Percentiles rank a stretch among this genome's conserved stretches.
Evolutionary conservation across 1,140 invertebrate species (phyloP).

Genomic region (Matsumurasca onukii): DNA sequence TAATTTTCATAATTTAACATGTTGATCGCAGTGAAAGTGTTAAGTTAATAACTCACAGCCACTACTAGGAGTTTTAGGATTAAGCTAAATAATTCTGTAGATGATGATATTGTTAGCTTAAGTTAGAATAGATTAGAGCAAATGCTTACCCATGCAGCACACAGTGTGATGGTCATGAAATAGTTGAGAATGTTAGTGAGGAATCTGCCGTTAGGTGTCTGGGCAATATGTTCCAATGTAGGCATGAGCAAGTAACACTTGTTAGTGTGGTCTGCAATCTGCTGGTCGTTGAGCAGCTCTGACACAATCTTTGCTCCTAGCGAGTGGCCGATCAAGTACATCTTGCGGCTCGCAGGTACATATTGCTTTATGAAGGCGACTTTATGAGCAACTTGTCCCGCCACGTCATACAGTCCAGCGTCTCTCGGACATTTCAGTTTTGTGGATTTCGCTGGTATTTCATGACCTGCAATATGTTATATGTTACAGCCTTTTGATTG

Average conservation of each 20-base stretch:
- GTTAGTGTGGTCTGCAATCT: constrained; percentile 51
- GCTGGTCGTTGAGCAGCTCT: constrained; percentile 64
- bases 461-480: constrained; percentile 54
- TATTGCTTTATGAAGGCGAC: constrained; percentile 70
- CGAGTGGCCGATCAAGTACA: constrained; percentile 82
- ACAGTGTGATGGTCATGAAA: constrained; percentile 55
- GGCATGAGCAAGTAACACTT: constrained; percentile 77
- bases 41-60: no score
- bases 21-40: no score
- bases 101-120: no score
- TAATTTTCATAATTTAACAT: no score
- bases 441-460: constrained; percentile 54
- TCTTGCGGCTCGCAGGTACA: constrained; percentile 62
- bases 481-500: constrained; percentile 2
- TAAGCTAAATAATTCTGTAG: no score
- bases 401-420: constrained; percentile 60
- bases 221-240: constrained; percentile 75
- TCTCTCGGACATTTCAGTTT: constrained; percentile 40
- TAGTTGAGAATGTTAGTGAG: constrained; percentile 45
- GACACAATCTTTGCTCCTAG: constrained; percentile 79
- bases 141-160: constrained; percentile 54
- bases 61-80: no score
- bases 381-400: constrained; percentile 82
- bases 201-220: constrained; percentile 67
- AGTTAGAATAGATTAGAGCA: no score